Evolutionary conservation across 2,113 vertebrate species (phyloP), one percentile per base, ranked within the genome.

Genomic region (Drymodes brunneopygia): DNA sequence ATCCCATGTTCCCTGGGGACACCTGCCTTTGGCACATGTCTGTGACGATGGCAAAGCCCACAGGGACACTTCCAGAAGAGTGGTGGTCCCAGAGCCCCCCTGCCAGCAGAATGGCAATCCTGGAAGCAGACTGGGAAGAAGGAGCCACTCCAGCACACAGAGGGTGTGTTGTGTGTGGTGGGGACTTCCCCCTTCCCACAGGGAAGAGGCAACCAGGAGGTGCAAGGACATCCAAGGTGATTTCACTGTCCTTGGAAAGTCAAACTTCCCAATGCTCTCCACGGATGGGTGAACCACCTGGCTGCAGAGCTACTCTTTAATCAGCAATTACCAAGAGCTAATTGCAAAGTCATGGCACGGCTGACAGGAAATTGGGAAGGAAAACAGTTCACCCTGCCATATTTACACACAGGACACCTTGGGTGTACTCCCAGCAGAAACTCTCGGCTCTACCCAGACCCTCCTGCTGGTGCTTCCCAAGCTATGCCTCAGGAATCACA

Each of bases 1-100:
- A 44, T 25, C 11, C 44, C 5, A 0, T 0, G 2, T 82, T 17
- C 78, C 70, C 35, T 11, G 11, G 25, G 58, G 58, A 67, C 67
- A 69, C 10, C 36, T 51, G 64, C 31, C 42, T 58, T 35, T 62
- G 61, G 54, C 13, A 15, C 31, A 20, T 0, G 0, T 16, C 28
- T 0, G 0, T n/a, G 13, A 19, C 3, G 0, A 62, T 1, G 45
- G 69, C 35, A 71, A 78, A 89, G 22, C 56, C 64, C 53, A n/a
- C 2, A 1, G 20, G 18, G 44, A 58, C 2, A 6, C 15, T 44
- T 70, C 47, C 64, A 74, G 61, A 73, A 78, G 47, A 78, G 35
- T 2, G 5, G 38, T 0, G 3, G 36, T 7, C 18, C 47, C 14
- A 51, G 29, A 51, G 18, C 8, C 4, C 20, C 23, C 5, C 28